These are phyloP conservation scores for Nyctereutes procyonoides DNA, from an alignment of 2,113 vertebrate species.

Conservation along the genomic window DNA sequence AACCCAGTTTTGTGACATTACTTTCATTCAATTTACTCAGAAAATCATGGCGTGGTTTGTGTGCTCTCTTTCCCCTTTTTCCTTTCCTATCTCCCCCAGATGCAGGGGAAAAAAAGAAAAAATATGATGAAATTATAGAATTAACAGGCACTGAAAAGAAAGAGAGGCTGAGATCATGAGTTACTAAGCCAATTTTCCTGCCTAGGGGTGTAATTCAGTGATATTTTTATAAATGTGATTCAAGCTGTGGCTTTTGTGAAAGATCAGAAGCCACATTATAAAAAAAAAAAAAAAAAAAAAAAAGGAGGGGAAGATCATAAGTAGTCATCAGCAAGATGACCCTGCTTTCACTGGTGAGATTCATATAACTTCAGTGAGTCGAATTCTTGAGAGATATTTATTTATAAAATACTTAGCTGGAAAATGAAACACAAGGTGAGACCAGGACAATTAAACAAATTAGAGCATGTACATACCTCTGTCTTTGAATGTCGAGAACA, in stretches of 20 bases:
- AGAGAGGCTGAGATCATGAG: conserved; percentile 50
- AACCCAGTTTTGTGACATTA: conserved; percentile 39
- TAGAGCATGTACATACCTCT: neutral
- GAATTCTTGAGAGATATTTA: neutral
- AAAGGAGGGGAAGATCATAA: neutral
- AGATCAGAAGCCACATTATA: neutral
- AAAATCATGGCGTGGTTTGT: conserved; percentile 25
- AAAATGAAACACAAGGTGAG: neutral
- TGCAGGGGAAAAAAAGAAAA: neutral
- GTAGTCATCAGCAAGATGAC: neutral
- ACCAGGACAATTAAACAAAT: neutral
- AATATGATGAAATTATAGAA: conserved; percentile 51
- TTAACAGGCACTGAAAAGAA: conserved; percentile 30
- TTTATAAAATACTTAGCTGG: conserved; percentile 6
- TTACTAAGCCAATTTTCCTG: conserved; percentile 59
- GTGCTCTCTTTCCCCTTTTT: neutral
- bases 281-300: neutral
- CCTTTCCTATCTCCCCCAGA: neutral
- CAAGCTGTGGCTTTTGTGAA: conserved; percentile 66
- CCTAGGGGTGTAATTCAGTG: conserved; percentile 27
- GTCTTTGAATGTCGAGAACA: neutral
- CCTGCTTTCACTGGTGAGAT: neutral
- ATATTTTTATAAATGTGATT: conserved; percentile 71
- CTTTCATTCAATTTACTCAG: conserved; percentile 53
- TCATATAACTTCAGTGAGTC: neutral